Conservation (phyloP, 2,888 invertebrate genomes). For the Noctuana brunneofusca region DNA sequence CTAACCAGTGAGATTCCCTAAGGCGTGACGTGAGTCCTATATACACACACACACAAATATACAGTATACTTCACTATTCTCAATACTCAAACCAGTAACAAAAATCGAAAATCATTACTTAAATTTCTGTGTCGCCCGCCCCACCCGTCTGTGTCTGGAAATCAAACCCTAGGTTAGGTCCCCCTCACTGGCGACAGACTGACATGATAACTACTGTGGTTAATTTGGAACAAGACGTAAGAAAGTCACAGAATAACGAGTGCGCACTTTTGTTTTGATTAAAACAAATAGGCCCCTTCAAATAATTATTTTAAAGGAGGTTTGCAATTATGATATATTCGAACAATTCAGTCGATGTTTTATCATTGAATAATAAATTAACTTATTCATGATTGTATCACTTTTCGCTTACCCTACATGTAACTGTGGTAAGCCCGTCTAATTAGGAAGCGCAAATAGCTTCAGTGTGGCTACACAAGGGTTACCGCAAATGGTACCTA, state of each 20-base stretch:
- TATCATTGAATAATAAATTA: conserved; percentile 26
- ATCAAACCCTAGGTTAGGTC: neutral
- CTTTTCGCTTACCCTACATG: conserved; percentile 27
- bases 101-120: neutral
- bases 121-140: neutral
- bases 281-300: neutral
- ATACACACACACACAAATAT: too few relatives aligned
- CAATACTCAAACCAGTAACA: neutral
- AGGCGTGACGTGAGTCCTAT: too few relatives aligned
- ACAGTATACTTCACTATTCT: too few relatives aligned
- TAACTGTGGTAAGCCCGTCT: conserved; percentile 48
- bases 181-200: neutral
- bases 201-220: neutral
- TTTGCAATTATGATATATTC: neutral
- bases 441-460: conserved; percentile 63
- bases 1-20: too few relatives aligned
- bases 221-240: neutral
- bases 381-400: conserved; percentile 22
- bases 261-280: too few relatives aligned
- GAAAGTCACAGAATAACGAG: neutral
- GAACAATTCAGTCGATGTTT: neutral
- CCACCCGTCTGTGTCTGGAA: neutral
- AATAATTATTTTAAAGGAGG: neutral
- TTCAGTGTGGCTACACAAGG: conserved; percentile 58
- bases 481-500: conserved; percentile 56